Base-by-base conservation (phyloP, 1,140 invertebrate species). In the Drosophila serrata region DNA sequence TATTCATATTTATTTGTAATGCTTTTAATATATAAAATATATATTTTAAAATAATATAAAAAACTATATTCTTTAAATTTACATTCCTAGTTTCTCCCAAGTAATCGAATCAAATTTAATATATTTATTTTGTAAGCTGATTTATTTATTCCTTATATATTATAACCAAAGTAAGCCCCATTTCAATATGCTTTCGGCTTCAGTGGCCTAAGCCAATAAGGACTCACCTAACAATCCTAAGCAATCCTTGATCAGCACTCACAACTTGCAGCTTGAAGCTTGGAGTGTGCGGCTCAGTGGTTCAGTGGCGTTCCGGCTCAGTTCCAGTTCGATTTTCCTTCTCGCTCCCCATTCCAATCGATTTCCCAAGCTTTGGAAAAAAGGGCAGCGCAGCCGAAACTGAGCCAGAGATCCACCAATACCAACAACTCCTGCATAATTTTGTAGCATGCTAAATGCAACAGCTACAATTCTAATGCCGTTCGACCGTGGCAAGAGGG, bases 371-470 rank as follows among this genome's bases (percentile, higher is more conserved):
- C 24, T 49, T 46, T n/a, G n/a, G 24, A 29, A 37, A 35, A 58
- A 48, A 49, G n/a, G 24, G 37, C 35, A 42, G 57, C 39, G 62
- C 57, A 40, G 33, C 39, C 42, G 62, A 29, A 72, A 59, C 43
- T 35, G 35, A 59, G 51, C 45, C 46, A 45, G 68, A 40, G 35
- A 70, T 58, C 19, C 29, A 22, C 9, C 42, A 2, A 0, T n/a
- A n/a, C 9, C 22, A 13, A 1, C 40, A 9, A 6, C 29, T 33
- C n/a, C 27, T 62, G 81, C 77, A 82, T 82, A 82, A 86, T 84
- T 85, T 85, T 73, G 75, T 67, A 64, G 75, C 75, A 84, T 84
- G 72, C 75, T 75, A 84, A 84, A 79, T 84, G 80, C 76, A 80
- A 62, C 70, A 61, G 76, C 68, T 45, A 49, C 59, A 55, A 43